These are phyloP conservation scores for Morpho deidamia DNA, from an alignment of 2,888 invertebrate genomes.

Conservation along the genomic window DNA sequence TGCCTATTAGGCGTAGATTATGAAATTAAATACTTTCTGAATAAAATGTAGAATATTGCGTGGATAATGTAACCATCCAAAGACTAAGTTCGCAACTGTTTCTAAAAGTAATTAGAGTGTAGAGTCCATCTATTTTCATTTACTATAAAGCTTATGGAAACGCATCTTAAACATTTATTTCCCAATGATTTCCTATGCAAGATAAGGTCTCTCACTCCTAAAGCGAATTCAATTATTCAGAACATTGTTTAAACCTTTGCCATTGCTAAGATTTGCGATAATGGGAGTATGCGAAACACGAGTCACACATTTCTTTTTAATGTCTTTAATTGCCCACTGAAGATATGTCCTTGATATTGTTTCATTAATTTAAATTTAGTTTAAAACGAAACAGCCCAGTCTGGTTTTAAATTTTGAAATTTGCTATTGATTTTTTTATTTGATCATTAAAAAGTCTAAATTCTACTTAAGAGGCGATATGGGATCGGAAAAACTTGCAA, in stretches of 20 bases:
- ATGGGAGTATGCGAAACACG: constrained; percentile 45
- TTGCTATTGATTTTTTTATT: neutral
- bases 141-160: constrained; percentile 4
- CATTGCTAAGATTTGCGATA: constrained; percentile 40
- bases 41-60: too few species aligned
- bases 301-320: constrained; percentile 36
- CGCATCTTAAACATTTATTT: neutral
- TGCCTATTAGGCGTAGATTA: too few species aligned
- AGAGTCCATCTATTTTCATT: constrained; percentile 6
- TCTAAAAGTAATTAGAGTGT: constrained; percentile 7
- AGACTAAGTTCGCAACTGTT: constrained; percentile 1
- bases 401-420: neutral
- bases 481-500: too few species aligned
- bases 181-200: neutral
- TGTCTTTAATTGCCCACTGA: constrained; percentile 36
- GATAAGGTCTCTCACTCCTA: constrained; percentile 31
- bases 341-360: constrained; percentile 32
- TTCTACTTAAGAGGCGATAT: too few species aligned
- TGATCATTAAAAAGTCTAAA: too few species aligned
- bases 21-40: too few species aligned
- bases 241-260: constrained; percentile 16
- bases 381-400: neutral
- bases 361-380: constrained; percentile 31
- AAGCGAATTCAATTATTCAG: constrained; percentile 31
- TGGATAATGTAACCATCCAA: neutral